phyloP scores from a whole-genome alignment of 1,140 invertebrate genomes.

The Panulirus ornatus region DNA sequence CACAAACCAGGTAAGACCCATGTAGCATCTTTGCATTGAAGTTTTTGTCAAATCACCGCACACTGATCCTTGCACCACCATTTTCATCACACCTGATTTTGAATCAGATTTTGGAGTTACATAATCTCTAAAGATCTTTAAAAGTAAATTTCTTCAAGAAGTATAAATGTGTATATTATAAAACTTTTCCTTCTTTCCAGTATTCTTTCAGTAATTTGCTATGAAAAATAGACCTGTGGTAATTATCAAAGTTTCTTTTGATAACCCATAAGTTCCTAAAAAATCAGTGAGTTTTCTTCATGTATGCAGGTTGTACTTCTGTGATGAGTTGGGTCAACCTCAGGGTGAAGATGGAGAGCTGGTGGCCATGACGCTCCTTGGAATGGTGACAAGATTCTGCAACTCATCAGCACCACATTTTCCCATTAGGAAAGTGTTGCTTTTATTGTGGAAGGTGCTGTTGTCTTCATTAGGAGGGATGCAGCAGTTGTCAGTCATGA shows the following conservation, averaged over 20 bases:
- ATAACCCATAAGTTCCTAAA: not conserved
- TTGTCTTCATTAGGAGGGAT: conserved; percentile 94
- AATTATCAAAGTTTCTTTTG: no score
- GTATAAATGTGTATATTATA: no score
- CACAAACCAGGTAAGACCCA: conserved; percentile 59
- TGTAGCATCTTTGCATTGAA: no score
- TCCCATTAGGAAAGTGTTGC: conserved; percentile 97
- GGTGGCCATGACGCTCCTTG: conserved; percentile 91
- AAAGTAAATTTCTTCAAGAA: no score
- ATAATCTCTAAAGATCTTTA: no score
- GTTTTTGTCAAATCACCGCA: no score
- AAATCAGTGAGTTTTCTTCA: not conserved
- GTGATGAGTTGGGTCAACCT: conserved; percentile 76
- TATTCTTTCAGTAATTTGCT: no score
- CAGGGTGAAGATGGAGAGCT: conserved; percentile 86
- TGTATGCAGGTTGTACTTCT: conserved; percentile 53
- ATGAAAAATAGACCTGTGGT: no score
- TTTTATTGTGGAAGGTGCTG: conserved; percentile 97
- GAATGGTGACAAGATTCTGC: conserved; percentile 96
- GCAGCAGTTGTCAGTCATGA: conserved; percentile 86
- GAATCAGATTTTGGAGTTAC: no score
- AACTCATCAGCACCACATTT: conserved; percentile 96
- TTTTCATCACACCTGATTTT: no score
- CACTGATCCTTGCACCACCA: no score
- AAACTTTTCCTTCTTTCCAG: no score